Evolutionary conservation across 2,113 vertebrate genomes (phyloP), one percentile per base, ranked within the genome.

Genomic region (Vimba vimba): DNA sequence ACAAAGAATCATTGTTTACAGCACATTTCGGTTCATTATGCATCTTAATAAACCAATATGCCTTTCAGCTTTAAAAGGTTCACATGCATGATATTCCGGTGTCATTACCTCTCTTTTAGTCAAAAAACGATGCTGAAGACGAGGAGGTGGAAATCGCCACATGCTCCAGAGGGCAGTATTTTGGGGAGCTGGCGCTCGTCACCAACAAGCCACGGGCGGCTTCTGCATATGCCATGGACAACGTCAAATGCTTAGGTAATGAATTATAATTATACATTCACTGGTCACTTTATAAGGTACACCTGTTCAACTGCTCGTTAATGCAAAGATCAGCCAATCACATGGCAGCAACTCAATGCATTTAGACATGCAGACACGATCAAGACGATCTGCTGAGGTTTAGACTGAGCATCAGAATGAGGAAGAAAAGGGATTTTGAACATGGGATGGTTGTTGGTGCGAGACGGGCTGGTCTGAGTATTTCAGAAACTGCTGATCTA

Each of bases 121-220:
- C 93, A 88, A 95, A 95, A 95, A 94, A 93, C 82, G 93, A 94
- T 39, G 91, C 90, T 64, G 95, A 94, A 77, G 92, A 94, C 0
- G 97, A 95, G 86, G 97, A 98, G 23, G 93, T 98, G 86, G 97
- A 99, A 87, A 98, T 99, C 2, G 95, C 98, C 50, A 96, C 95
- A 30, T 99, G 97, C 92, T 95, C 96, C 25, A 95, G 98, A 91
- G 98, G 98, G 84, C 98, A 99, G 59, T 99, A 99, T 94, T 99
- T 99, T 87, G 98, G 98, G 90, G 98, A 99, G 91, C 93, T 99
- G 86, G 97, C 98, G 43, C 95, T 99, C 85, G 98, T 99, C 82
- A 99, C 98, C 59, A 99, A 99, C 94, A 98, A 98, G 89, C 97
- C 98, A 45, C 94, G 98, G 93, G 98, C 98, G 0, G 98, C 98